phyloP scores from a whole-genome alignment of 2,888 invertebrate species.

The Abrostola triplasia region DNA sequence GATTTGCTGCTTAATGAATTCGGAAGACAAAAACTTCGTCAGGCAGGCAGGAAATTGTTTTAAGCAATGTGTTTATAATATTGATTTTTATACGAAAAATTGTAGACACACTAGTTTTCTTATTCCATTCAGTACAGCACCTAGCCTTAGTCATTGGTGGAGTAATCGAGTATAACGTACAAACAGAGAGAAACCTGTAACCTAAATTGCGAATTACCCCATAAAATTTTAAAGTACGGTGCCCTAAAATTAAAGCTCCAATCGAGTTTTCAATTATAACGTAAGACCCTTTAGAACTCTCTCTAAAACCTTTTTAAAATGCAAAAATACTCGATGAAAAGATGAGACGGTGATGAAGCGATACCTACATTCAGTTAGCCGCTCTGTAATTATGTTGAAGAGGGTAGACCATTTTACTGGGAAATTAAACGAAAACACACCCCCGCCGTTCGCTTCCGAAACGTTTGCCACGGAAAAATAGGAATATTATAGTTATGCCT shows the following conservation, averaged over 20 bases:
- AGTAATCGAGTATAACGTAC: background rate
- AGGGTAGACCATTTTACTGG: conserved; percentile 77
- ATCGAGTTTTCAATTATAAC: conserved; percentile 68
- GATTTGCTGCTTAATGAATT: no score
- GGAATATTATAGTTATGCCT: conserved; percentile 43
- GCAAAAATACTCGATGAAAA: conserved; percentile 72
- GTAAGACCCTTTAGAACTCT: conserved; percentile 34
- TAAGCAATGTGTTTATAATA: no score
- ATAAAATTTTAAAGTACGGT: conserved; percentile 12
- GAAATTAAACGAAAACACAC: conserved; percentile 85
- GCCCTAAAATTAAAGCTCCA: conserved; percentile 52
- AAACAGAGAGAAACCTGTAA: background rate
- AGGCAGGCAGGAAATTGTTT: no score
- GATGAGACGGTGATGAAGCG: conserved; percentile 73
- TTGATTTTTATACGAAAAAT: no score
- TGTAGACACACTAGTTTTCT: no score
- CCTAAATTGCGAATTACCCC: background rate
- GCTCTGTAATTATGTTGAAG: conserved; percentile 78
- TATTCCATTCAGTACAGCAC: no score
- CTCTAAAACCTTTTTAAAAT: conserved; percentile 69
- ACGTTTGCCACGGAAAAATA: conserved; percentile 58
- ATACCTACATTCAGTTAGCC: conserved; percentile 75
- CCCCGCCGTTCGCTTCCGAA: conserved; percentile 59
- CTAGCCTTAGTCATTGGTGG: background rate
- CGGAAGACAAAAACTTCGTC: no score